These are phyloP conservation scores for Harmothoe impar DNA, from an alignment of 2,888 invertebrate species.

Conservation along the genomic window DNA sequence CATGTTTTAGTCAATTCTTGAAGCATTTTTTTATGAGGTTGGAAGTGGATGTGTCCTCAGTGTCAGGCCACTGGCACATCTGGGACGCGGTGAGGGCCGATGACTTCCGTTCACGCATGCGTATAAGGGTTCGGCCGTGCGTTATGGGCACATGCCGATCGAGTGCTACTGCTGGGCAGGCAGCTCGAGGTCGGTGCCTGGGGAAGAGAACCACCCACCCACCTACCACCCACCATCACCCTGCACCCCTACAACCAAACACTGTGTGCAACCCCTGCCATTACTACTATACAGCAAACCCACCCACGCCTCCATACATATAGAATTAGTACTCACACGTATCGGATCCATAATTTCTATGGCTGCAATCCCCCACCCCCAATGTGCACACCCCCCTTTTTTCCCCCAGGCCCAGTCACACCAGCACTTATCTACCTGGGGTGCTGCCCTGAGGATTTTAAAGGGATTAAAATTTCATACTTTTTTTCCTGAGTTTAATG, in stretches of 20 bases:
- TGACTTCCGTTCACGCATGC: constrained; percentile 29
- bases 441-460: background rate
- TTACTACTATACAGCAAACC: background rate
- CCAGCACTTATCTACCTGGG: background rate
- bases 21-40: too few relatives aligned
- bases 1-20: too few relatives aligned
- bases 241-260: too few relatives aligned
- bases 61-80: background rate
- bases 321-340: too few relatives aligned
- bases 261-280: background rate
- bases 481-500: background rate
- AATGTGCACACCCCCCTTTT: too few relatives aligned
- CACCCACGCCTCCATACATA: background rate
- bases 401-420: too few relatives aligned
- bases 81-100: constrained; percentile 1
- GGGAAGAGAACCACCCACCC: background rate
- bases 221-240: too few relatives aligned
- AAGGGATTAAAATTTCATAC: background rate
- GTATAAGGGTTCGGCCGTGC: constrained; percentile 7
- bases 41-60: background rate
- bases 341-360: too few relatives aligned
- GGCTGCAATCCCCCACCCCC: too few relatives aligned
- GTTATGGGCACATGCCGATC: constrained; percentile 14
- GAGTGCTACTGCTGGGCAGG: background rate
- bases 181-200: constrained; percentile 2